Evolutionary conservation across 2,797 vertebrate genomes (phyloP).

Genomic region (Cyprinodon diabolis): DNA sequence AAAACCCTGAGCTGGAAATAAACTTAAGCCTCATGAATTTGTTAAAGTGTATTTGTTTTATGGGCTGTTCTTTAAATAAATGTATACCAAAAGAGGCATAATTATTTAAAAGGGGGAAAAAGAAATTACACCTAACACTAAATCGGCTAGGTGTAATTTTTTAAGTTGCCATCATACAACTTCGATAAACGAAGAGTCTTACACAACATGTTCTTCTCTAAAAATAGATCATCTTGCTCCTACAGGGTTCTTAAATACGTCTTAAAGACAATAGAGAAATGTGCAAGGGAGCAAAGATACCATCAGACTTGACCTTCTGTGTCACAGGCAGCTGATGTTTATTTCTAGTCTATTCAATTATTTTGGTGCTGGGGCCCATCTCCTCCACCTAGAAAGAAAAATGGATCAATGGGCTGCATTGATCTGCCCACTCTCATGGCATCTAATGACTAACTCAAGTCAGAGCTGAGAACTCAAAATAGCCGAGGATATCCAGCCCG

Average conservation of each 20-base stretch:
- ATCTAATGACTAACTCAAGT: conserved; percentile 62
- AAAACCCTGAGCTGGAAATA: not conserved
- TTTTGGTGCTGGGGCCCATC: conserved; percentile 40
- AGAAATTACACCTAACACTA: not conserved
- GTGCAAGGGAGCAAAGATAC: conserved; percentile 24
- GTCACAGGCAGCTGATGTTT: conserved; percentile 54
- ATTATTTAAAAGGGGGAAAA: not conserved
- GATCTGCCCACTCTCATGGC: conserved; percentile 54
- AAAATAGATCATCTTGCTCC: not conserved
- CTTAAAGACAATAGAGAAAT: conserved; percentile 24
- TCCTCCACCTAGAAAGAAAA: conserved; percentile 53
- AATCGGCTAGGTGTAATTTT: not conserved
- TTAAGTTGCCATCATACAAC: not conserved
- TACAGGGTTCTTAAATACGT: not conserved
- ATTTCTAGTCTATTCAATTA: conserved; percentile 68
- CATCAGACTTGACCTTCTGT: conserved; percentile 50
- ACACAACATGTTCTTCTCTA: not conserved
- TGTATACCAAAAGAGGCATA: not conserved
- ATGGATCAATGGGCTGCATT: conserved; percentile 63
- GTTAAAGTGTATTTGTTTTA: not conserved
- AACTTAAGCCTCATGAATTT: not conserved
- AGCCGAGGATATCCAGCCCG: conserved; percentile 42
- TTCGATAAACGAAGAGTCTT: not conserved
- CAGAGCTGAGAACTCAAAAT: conserved; percentile 58
- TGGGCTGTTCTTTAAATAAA: not conserved